Conservation (phyloP, 2,797 vertebrate species). For the Helarctos malayanus region DNA sequence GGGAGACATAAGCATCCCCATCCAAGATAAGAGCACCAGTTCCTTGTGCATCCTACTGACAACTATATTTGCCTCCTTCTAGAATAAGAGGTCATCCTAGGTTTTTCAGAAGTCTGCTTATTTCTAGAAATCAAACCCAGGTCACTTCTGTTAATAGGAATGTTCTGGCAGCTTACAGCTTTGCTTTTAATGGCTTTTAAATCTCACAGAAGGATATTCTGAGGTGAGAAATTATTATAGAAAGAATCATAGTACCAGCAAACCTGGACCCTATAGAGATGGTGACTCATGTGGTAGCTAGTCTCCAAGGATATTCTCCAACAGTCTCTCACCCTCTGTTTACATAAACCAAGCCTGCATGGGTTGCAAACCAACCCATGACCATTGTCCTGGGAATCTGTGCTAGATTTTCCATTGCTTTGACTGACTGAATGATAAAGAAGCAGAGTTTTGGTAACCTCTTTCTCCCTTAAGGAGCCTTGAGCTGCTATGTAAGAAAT, state of each 20-base stretch:
- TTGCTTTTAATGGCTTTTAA: not conserved
- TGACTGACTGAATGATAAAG: not conserved
- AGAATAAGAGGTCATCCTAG: not conserved
- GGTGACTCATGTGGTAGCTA: not conserved
- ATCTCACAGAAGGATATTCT: not conserved
- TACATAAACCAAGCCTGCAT: not conserved
- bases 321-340: fast-evolving
- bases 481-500: not conserved
- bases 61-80: not conserved
- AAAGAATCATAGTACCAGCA: not conserved
- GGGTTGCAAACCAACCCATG: too few relatives aligned
- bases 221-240: not conserved
- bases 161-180: not conserved
- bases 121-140: constrained; percentile 34
- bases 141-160: constrained; percentile 3
- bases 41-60: not conserved
- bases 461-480: not conserved
- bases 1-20: not conserved
- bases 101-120: not conserved
- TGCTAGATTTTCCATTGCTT: not conserved
- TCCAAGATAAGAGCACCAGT: not conserved
- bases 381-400: not conserved
- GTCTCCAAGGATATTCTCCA: not conserved
- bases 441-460: not conserved
- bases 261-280: not conserved